Base-by-base conservation (phyloP, 2,113 vertebrate genomes). In the Coptodon bakossiorum region DNA sequence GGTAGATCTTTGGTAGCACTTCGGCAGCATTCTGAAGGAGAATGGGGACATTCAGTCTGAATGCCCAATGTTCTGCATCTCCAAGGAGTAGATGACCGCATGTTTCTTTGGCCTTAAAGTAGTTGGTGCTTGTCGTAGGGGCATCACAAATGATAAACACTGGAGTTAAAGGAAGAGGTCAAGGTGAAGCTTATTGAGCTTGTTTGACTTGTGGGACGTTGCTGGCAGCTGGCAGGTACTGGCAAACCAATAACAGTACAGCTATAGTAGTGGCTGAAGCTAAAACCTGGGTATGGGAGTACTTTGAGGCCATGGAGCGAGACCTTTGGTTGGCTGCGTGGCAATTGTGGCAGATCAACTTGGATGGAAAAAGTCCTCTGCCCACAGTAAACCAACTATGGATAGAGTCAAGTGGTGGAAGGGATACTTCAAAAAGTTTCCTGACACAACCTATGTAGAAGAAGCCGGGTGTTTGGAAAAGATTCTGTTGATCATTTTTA, bases 41-140 rank as follows among this genome's bases (percentile, higher is more conserved):
- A 66, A 22, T 38, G 61, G 34, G 61, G 61, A 66, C 61, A 66
- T 13, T 66, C 34, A 22, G 36, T 43, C n/a, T 43, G 66, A 71
- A 43, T 71, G n/a, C 1, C 31, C 31, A n/a, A 19, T 66, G 17
- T n/a, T 38, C 59, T 12, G 61, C 36, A 71, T 71, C n/a, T 43
- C 5, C 36, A 24, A 71, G 63, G 36, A 38, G 61, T 0, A 66
- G 61, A 22, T 66, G 61, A 38, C 61, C 0, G 1, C 63, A 40
- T 24, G 36, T 71, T 68, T 40, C 36, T 68, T 71, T 71, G 63
- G n/a, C 34, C 36, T 68, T 40, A 6, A 3, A 12, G 17, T 14
- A 40, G 63, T 40, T 71, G 12, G 63, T 24, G 36, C 63, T 68
- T 40, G 36, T 68, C n/a, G 13, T 40, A 40, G 36, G 0, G 36